A percentile compares a stretch with the other conserved stretches of the same genome.
Evolutionary conservation across 2,797 vertebrate species (phyloP).

Genomic region (Phoeniculus purpureus): DNA sequence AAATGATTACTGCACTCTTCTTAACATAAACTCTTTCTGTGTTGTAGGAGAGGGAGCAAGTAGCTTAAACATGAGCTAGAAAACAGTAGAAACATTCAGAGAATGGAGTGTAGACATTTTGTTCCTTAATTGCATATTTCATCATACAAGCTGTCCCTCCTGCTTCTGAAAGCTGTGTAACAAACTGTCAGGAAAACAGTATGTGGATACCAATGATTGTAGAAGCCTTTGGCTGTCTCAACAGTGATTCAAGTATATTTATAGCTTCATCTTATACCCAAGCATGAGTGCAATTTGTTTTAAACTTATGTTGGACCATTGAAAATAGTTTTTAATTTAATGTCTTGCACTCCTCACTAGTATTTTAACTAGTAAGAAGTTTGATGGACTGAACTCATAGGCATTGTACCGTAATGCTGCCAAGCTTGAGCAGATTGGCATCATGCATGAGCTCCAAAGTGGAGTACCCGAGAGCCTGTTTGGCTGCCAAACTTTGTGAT

Average conservation of each 20-base stretch:
- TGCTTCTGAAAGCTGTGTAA: slow-evolving; percentile 28
- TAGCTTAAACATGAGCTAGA: neutral
- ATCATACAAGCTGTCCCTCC: neutral
- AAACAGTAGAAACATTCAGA: neutral
- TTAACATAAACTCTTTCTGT: neutral
- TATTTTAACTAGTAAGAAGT: neutral
- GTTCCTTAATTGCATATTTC: slow-evolving; percentile 32
- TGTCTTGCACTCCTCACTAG: neutral
- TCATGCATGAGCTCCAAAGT: neutral
- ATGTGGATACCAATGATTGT: neutral
- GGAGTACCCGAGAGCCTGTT: neutral
- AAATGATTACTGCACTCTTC: slow-evolving; percentile 24
- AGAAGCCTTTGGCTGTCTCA: neutral
- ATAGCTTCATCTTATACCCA: neutral
- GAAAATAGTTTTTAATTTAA: neutral
- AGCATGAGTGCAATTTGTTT: neutral
- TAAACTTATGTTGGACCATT: neutral
- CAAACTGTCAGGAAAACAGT: neutral
- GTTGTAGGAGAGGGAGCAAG: neutral
- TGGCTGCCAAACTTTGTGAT: slow-evolving; percentile 36
- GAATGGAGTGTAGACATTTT: neutral
- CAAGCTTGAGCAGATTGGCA: neutral
- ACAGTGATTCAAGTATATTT: neutral
- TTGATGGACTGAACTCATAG: neutral
- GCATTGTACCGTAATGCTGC: neutral